Evolutionary conservation across 2,888 invertebrate species (phyloP), one percentile per base, ranked within the genome.

Genomic region (Hypsopygia costalis): DNA sequence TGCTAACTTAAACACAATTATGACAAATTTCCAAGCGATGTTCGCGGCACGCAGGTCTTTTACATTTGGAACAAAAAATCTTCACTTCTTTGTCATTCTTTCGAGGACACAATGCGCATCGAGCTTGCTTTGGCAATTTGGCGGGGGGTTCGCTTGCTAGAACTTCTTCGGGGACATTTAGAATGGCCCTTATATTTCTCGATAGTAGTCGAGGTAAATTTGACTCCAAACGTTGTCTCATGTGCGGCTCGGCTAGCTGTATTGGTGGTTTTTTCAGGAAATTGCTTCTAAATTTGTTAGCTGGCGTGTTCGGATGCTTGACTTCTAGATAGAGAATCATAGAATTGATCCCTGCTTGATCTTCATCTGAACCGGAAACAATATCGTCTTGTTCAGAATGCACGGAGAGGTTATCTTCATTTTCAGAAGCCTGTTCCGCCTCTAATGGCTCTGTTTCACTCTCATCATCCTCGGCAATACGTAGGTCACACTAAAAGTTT

Each of bases 201-300:
- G 8, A 8, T 28, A 36, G 28, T 8, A 27, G 11, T 6, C 35
- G 28, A 36, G n/a, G n/a, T n/a, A n/a, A n/a, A n/a, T n/a, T n/a
- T n/a, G n/a, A n/a, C n/a, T n/a, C n/a, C n/a, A n/a, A 28, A n/a
- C 16, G 35, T n/a, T 12, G 11, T 36, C 12, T 36, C 36, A 36
- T 34, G 11, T 34, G 34, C 11, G 34, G 34, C n/a, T 34, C n/a
- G 21, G 16, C 34, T 10, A 34, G 10, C n/a, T 34, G 34, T 10
- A 35, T 11, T 7, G 11, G 3, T n/a, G 11, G 25, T n/a, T 35
- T 35, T 35, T 35, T 9, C n/a, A 25, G n/a, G n/a, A 35, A 35
- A 35, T 3, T 10, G 11, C 25, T 35, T 11, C 34, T 25, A 8
- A 10, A 35, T 25, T 35, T 25, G 5, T 20, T 34, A 20, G 21